Base-by-base conservation (phyloP, 2,888 invertebrate species). In the Cephonodes hylas region DNA sequence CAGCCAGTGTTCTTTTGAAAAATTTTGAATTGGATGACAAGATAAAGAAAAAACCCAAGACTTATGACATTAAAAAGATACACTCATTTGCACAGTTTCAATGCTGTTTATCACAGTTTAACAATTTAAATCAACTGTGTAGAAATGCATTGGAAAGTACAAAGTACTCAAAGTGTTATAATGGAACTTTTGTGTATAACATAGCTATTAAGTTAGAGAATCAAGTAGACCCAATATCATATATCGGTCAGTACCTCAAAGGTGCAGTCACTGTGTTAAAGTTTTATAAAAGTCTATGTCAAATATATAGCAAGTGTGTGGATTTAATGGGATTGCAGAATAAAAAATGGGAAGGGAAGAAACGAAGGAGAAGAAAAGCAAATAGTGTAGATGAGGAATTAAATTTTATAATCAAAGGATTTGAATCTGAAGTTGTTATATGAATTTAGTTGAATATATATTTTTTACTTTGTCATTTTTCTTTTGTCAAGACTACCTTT, bases 141-240 rank as follows among this genome's bases (percentile, higher is more conserved):
- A 88, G 93, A 62, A 89, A 84, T 63, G 95, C 95, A 0, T 94
- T 94, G 74, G 77, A 89, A 38, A 83, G 88, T 67, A 93, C 94
- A 44, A 85, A 90, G 42, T 93, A 95, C 75, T 93, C 93, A n/a
- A 93, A 94, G 72, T 89, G 94, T 65, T 96, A 93, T 69, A 95
- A 96, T 83, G 96, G 97, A 0, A 95, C 96, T 0, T 95, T 96
- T 82, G 80, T 96, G 0, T 97, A 96, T 73, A 97, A 97, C 86
- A 84, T 96, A 25, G 94, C 94, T 63, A 83, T 86, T 27, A 94
- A 94, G 83, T 89, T 96, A 57, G 93, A 93, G 64, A 92, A 89
- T 66, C 93, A 95, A 22, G 66, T 77, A 0, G 91, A 95, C 72
- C 85, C 95, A 0, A 81, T 87, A 25, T 76, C 74, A 44, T 95